phyloP scores from a whole-genome alignment of 2,888 invertebrate genomes.

The Cremastobaeus sp. region DNA sequence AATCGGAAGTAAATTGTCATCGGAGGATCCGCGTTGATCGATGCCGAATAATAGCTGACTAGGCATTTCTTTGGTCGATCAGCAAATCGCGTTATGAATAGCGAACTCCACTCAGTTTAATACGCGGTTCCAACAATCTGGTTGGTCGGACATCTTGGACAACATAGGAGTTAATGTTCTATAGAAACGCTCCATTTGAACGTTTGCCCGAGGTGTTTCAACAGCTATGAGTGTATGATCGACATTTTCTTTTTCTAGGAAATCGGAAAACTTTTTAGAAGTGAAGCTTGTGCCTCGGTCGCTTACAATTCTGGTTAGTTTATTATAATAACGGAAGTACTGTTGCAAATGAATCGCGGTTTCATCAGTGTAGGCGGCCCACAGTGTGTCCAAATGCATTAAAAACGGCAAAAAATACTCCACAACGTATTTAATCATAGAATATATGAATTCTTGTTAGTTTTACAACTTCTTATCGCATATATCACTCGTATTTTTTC shows the following conservation, averaged over 20 bases:
- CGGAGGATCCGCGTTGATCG: slow-evolving; percentile 59
- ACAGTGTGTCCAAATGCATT: no score
- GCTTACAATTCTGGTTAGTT: slow-evolving; percentile 67
- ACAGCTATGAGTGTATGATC: slow-evolving; percentile 65
- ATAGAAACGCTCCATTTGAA: slow-evolving; percentile 71
- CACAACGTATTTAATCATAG: no score
- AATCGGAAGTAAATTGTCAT: background rate
- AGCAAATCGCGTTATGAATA: slow-evolving; percentile 60
- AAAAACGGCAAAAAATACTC: no score
- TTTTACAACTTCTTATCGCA: no score
- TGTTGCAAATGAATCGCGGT: slow-evolving; percentile 66
- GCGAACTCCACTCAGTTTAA: slow-evolving; percentile 30
- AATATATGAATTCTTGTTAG: no score
- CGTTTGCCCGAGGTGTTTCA: slow-evolving; percentile 69
- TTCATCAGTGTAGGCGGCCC: slow-evolving; percentile 54
- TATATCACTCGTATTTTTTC: no score
- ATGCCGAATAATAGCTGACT: slow-evolving; percentile 66
- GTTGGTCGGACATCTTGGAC: slow-evolving; percentile 25
- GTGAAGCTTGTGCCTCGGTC: slow-evolving; percentile 74
- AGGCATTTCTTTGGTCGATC: slow-evolving; percentile 63
- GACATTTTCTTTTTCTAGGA: slow-evolving; percentile 66
- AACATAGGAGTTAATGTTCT: slow-evolving; percentile 57
- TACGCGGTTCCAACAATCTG: slow-evolving; percentile 7
- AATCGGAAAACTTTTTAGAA: slow-evolving; percentile 64
- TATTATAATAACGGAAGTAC: slow-evolving; percentile 67